Conservation (phyloP, 2,113 vertebrate species). For the Macrotis lagotis region DNA sequence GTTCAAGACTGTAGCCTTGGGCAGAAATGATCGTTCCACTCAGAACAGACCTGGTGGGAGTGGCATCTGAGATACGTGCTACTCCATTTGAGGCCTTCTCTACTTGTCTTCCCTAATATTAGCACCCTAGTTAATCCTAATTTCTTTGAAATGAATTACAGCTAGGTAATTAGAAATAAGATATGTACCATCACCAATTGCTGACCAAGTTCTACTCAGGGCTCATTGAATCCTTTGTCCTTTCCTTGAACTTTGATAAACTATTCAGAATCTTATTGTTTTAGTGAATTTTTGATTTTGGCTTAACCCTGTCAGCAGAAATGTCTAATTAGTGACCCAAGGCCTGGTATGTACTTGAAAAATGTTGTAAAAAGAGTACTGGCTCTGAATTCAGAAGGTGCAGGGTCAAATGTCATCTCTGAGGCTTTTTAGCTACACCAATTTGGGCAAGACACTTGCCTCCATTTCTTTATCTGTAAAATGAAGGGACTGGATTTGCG, state of each 20-base stretch:
- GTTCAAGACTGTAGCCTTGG: neutral
- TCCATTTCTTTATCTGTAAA: neutral
- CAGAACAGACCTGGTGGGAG: neutral
- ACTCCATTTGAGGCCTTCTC: neutral
- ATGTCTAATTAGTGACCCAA: neutral
- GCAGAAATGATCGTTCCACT: neutral
- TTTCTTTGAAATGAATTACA: neutral
- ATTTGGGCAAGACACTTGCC: neutral
- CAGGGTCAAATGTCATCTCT: neutral
- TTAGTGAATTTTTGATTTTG: neutral
- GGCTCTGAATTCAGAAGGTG: neutral
- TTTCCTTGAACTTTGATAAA: neutral
- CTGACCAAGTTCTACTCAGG: neutral
- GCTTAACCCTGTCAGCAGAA: neutral
- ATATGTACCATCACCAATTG: neutral
- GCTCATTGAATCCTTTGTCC: neutral
- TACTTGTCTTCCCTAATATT: neutral
- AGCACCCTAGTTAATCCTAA: neutral
- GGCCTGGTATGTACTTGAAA: neutral
- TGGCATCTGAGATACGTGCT: neutral
- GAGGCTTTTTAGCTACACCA: neutral
- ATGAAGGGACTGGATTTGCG: neutral
- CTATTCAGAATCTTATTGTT: neutral
- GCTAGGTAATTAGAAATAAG: neutral
- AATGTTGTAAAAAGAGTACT: neutral